phyloP scores from a whole-genome alignment of 1,140 invertebrate genomes.

The Nymphalis io region DNA sequence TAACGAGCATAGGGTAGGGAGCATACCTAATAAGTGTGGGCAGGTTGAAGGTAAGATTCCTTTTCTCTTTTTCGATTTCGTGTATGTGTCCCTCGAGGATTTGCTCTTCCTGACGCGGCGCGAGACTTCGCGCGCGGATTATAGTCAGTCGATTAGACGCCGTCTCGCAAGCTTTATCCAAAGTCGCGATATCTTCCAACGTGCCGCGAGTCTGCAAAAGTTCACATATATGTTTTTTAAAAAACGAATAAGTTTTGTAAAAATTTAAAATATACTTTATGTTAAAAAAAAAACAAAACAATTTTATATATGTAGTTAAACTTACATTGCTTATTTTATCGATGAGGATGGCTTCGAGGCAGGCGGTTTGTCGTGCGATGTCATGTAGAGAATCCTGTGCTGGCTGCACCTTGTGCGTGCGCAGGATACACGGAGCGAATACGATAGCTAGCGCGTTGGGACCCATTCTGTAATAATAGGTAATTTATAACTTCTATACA shows the following conservation, averaged over 20 bases:
- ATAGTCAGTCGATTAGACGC: slow-evolving; percentile 88
- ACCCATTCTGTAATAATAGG: slow-evolving; percentile 86
- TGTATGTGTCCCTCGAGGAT: slow-evolving; percentile 87
- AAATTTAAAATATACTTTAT: background rate
- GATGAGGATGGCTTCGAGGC: slow-evolving; percentile 93
- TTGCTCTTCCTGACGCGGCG: slow-evolving; percentile 82
- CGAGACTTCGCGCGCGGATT: slow-evolving; percentile 78
- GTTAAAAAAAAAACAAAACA: background rate
- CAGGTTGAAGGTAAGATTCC: slow-evolving; percentile 88
- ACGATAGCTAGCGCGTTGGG: slow-evolving; percentile 95
- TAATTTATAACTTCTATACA: background rate
- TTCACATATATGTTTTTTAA: background rate
- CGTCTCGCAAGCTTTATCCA: slow-evolving; percentile 91
- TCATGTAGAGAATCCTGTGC: slow-evolving; percentile 94
- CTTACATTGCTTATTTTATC: slow-evolving; percentile 82
- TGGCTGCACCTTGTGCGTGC: slow-evolving; percentile 91
- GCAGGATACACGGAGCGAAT: slow-evolving; percentile 95
- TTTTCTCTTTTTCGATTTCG: slow-evolving; percentile 90
- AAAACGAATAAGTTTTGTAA: no score
- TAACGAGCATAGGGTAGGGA: no score
- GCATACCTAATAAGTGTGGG: slow-evolving; percentile 83
- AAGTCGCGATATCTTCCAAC: slow-evolving; percentile 92
- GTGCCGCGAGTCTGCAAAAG: slow-evolving; percentile 85
- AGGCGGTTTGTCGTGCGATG: slow-evolving; percentile 89
- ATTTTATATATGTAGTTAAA: background rate